A percentile compares a stretch with the other conserved stretches of the same genome.
Conservation (phyloP, 1,140 invertebrate genomes). For the Danaus melanippus region DNA sequence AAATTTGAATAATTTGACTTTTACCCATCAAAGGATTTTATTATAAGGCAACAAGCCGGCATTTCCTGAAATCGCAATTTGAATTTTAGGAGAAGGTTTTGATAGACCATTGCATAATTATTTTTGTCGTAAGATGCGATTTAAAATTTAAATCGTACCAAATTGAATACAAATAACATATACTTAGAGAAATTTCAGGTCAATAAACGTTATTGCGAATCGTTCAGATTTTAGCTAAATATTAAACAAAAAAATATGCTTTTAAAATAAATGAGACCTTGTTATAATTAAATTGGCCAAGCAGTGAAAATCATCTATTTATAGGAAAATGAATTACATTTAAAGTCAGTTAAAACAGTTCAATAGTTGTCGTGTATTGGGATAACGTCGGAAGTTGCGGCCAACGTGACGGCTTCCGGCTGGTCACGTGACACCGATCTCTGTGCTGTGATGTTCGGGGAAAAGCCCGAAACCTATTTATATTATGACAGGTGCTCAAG, state of each 20-base stretch:
- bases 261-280: too few relatives aligned
- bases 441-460: constrained; percentile 23
- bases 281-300: too few relatives aligned
- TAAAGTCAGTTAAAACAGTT: constrained; percentile 17
- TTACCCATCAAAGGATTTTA: constrained; percentile 47
- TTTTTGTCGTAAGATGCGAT: constrained; percentile 10
- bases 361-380: constrained; percentile 29
- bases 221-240: too few relatives aligned
- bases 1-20: constrained; percentile 47
- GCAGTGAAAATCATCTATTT: too few relatives aligned
- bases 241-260: too few relatives aligned
- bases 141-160: constrained; percentile 7
- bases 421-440: constrained; percentile 45
- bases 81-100: constrained; percentile 29
- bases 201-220: too few relatives aligned
- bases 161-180: constrained; percentile 8
- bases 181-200: background rate
- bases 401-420: constrained; percentile 50
- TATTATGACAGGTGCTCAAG: too few relatives aligned
- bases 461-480: too few relatives aligned
- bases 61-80: constrained; percentile 35
- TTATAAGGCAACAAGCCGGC: constrained; percentile 33
- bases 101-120: constrained; percentile 25
- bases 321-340: too few relatives aligned
- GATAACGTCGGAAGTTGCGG: constrained; percentile 47